Base-by-base conservation (phyloP, 1,140 invertebrate genomes). In the Pseudachorutes palmiensis region DNA sequence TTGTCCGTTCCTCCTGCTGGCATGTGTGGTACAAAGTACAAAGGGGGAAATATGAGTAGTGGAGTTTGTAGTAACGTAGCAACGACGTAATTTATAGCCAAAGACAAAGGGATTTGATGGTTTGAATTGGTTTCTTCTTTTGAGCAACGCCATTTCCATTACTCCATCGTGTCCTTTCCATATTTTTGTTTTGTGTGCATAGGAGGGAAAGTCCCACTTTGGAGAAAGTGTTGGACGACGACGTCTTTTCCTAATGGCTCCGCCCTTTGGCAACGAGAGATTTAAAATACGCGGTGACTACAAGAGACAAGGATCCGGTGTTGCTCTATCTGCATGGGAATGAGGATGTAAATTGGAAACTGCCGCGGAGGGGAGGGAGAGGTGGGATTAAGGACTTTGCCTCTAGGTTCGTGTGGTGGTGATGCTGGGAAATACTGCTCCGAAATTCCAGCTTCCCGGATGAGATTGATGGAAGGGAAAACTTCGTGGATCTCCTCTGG, bases 161-260 rank as follows among this genome's bases (percentile, higher is more conserved):
- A n/a, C 9, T 12, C 36, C 9, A 45, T 12, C 36, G 36, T 12
- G 19, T 45, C 36, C 36, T 12, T 45, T 45, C 19, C 36, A 19
- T 45, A 12, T 45, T 45, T 45, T 45, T 45, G 9, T 45, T 45
- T 45, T 45, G 36, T n/a, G n/a, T n/a, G n/a, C n/a, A n/a, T n/a
- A n/a, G n/a, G n/a, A n/a, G n/a, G n/a, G n/a, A n/a, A n/a, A n/a
- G n/a, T n/a, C n/a, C n/a, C n/a, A n/a, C n/a, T n/a, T n/a, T n/a
- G 63, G 41, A 68, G 69, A 70, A 70, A 70, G 69, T 70, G 69
- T 70, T 65, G 65, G 66, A 70, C 61, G 36, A n/a, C n/a, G n/a
- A n/a, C n/a, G 36, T 45, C 24, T 66, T 62, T 58, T 62, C 59
- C 65, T 70, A 65, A 67, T 67, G 69, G 69, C 62, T 67, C 66